Conservation (phyloP, 2,888 invertebrate genomes). For the Eupithecia subfuscata region DNA sequence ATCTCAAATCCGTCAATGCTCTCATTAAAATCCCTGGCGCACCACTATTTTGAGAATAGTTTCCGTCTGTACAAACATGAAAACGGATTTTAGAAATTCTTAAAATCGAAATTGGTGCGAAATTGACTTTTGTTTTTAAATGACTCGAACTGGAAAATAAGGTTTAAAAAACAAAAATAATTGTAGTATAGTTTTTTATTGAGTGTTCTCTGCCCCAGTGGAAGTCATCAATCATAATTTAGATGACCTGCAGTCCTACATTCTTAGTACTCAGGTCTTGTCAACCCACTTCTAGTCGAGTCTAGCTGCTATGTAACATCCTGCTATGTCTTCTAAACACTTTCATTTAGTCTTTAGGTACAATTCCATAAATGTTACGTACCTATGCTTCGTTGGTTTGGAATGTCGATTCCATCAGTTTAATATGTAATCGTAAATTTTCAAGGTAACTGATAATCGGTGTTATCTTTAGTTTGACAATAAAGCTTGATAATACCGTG, state of each 20-base stretch:
- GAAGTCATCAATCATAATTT: conserved; percentile 79
- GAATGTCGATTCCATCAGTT: not conserved
- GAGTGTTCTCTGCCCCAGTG: conserved; percentile 53
- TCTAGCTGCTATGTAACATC: conserved; percentile 52
- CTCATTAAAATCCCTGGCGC: conserved; percentile 49
- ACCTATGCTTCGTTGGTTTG: not conserved
- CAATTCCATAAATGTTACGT: not conserved
- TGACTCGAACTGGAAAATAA: not conserved
- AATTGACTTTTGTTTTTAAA: not conserved
- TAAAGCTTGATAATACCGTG: not conserved
- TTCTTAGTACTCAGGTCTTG: conserved; percentile 59
- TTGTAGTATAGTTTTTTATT: not conserved
- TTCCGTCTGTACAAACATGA: not conserved
- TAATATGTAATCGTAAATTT: conserved; percentile 5
- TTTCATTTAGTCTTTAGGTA: conserved; percentile 16
- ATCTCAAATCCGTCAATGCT: conserved; percentile 46
- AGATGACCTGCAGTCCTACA: conserved; percentile 74
- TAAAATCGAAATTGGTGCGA: not conserved
- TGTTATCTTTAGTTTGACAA: conserved; percentile 38
- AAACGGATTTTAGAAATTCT: not conserved
- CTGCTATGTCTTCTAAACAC: conserved; percentile 39
- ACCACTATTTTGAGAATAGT: conserved; percentile 52
- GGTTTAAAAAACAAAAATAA: not conserved
- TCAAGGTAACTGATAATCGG: conserved; percentile 49
- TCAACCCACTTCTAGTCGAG: conserved; percentile 64